A percentile compares a stretch with the other conserved stretches of the same genome.
phyloP scores from a whole-genome alignment of 2,113 vertebrate species.

The Hoplias malabaricus region DNA sequence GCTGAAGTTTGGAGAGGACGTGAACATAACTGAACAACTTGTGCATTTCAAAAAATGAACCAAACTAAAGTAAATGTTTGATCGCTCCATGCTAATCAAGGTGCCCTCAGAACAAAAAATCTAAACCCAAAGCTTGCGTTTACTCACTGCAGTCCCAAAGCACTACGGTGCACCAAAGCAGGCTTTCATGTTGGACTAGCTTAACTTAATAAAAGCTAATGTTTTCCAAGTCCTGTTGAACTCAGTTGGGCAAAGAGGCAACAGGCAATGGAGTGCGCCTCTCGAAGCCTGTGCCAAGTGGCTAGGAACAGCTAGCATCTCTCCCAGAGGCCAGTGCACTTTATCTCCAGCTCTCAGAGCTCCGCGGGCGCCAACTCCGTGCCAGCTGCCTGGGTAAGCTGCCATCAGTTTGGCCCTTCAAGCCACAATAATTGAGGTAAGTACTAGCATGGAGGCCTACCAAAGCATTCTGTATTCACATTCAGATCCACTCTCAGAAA shows the following conservation, averaged over 20 bases:
- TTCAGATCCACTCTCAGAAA: background rate
- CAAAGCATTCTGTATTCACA: slow-evolving; percentile 26
- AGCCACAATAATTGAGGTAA: slow-evolving; percentile 18
- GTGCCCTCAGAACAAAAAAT: too few species aligned
- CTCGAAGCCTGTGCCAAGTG: background rate
- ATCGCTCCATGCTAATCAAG: too few species aligned
- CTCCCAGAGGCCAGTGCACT: slow-evolving; percentile 29
- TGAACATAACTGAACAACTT: too few species aligned
- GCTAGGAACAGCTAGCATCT: slow-evolving; percentile 1
- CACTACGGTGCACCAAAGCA: background rate
- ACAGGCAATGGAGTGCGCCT: background rate
- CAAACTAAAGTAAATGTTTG: too few species aligned
- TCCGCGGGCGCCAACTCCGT: background rate
- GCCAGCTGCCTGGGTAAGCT: slow-evolving; percentile 18
- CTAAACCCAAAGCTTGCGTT: background rate
- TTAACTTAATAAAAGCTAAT: background rate
- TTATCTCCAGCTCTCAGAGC: slow-evolving; percentile 37
- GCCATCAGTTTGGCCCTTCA: slow-evolving; percentile 8
- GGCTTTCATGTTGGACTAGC: background rate
- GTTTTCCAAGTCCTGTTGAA: background rate
- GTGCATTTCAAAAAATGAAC: too few species aligned
- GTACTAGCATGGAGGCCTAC: slow-evolving; percentile 3
- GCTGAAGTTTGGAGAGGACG: too few species aligned
- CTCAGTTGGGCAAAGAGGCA: slow-evolving; percentile 9
- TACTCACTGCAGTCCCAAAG: background rate